Conservation (phyloP, 1,140 invertebrate genomes). For the Ridgeia piscesae region DNA sequence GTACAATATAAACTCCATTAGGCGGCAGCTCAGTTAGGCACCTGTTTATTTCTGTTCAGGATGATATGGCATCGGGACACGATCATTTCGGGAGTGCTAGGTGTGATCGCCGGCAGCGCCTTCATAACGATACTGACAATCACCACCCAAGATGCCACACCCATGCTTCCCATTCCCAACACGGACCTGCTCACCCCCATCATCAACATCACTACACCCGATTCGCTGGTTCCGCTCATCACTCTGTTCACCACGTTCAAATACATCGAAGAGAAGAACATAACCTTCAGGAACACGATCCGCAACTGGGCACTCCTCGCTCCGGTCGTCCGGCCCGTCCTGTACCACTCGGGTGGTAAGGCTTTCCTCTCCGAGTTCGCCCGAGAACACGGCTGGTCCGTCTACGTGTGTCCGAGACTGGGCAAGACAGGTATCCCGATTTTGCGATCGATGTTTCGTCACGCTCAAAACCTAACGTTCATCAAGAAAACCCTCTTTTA, state of each 20-base stretch:
- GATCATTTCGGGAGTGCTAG: too few relatives aligned
- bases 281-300: background rate
- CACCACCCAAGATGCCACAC: too few relatives aligned
- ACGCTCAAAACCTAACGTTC: background rate
- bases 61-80: too few relatives aligned
- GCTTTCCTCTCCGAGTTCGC: background rate
- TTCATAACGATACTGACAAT: too few relatives aligned
- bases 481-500: background rate
- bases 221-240: background rate
- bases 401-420: background rate
- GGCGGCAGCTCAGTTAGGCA: too few relatives aligned
- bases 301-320: background rate
- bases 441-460: background rate
- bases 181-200: too few relatives aligned
- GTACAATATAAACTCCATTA: too few relatives aligned
- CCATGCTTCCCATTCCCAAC: too few relatives aligned
- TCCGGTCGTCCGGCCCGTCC: background rate
- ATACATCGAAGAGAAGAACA: background rate
- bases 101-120: too few relatives aligned
- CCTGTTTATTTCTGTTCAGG: too few relatives aligned
- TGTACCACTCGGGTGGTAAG: background rate
- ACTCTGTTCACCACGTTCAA: slow-evolving; percentile 19
- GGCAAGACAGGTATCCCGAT: background rate
- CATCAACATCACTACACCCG: too few relatives aligned
- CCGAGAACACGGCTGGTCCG: background rate